Base-by-base conservation (phyloP, 2,888 invertebrate species). In the Phengaris arion region DNA sequence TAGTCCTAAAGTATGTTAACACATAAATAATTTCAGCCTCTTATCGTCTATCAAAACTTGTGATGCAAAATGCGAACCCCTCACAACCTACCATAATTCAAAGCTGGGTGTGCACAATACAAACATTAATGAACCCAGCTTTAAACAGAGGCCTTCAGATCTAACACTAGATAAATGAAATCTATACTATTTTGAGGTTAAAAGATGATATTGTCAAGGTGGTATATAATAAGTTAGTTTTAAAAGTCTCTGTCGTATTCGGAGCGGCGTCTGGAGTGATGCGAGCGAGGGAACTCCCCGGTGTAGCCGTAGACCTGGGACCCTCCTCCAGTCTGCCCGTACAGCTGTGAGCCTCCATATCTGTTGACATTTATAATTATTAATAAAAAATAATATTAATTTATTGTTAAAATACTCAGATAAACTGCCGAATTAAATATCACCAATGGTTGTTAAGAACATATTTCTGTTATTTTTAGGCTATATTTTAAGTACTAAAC, bases 191-290 rank as follows among this genome's bases (percentile, higher is more conserved):
- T 80, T 87, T 85, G 87, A 90, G 84, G 86, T 89, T 87, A 84
- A 84, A 87, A 88, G 85, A 85, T 86, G 86, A 89, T 92, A 93
- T 93, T 93, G 93, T 92, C 93, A 91, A 90, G 79, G 78, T 80
- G 78, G 80, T 78, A 78, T 79, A 81, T 78, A 77, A 80, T 78
- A 77, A 79, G 79, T 83, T 82, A 75, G 78, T 82, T 87, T 86
- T 95, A 97, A 92, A 97, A 97, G 91, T 97, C 96, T 82, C 96
- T 96, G 87, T 97, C 97, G 87, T 96, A 96, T 86, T 97, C 96
- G 57, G 96, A 96, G 86, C 96, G 95, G 81, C 96, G 93, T 70
- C 96, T 91, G 74, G 95, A 94, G 86, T 94, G 95, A 84, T 94
- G 94, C 13, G 95, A 94, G 78, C 94, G 92, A 75, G 90, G 86